phyloP scores from a whole-genome alignment of 2,888 invertebrate species.

The Willowsia nigromaculata region DNA sequence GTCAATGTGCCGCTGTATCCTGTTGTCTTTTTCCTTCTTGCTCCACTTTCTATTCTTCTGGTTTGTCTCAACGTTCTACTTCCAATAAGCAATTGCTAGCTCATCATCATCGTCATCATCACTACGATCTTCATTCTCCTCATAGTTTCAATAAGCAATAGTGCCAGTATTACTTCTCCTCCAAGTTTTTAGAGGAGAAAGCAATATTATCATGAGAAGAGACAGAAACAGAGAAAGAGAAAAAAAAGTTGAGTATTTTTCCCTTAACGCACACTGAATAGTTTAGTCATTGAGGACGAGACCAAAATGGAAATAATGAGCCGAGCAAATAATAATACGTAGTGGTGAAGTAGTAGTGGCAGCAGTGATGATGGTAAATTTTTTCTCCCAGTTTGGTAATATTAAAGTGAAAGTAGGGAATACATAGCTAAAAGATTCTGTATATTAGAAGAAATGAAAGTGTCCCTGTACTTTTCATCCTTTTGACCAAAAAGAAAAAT shows the following conservation, averaged over 20 bases:
- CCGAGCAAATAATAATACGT: slow-evolving; percentile 22
- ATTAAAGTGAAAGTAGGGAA: background rate
- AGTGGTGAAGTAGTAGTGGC: background rate
- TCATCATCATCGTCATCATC: background rate
- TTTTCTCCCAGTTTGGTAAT: background rate
- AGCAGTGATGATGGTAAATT: background rate
- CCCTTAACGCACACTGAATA: background rate
- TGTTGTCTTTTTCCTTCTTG: slow-evolving; percentile 12
- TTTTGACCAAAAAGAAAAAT: background rate
- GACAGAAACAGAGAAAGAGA: background rate
- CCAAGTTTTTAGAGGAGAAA: background rate
- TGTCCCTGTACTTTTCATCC: background rate
- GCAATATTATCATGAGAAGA: background rate
- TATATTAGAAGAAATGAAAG: background rate
- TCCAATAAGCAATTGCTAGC: background rate
- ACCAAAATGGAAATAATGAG: slow-evolving; percentile 41
- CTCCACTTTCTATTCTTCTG: background rate
- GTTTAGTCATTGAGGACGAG: background rate
- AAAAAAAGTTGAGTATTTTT: background rate
- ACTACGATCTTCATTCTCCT: slow-evolving; percentile 10
- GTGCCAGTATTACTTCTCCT: background rate
- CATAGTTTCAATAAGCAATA: slow-evolving; percentile 17
- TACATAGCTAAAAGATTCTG: background rate
- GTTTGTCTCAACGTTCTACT: background rate
- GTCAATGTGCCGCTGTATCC: background rate